Evolutionary conservation across 2,888 invertebrate genomes (phyloP).

Genomic region (Drosophila dives): DNA sequence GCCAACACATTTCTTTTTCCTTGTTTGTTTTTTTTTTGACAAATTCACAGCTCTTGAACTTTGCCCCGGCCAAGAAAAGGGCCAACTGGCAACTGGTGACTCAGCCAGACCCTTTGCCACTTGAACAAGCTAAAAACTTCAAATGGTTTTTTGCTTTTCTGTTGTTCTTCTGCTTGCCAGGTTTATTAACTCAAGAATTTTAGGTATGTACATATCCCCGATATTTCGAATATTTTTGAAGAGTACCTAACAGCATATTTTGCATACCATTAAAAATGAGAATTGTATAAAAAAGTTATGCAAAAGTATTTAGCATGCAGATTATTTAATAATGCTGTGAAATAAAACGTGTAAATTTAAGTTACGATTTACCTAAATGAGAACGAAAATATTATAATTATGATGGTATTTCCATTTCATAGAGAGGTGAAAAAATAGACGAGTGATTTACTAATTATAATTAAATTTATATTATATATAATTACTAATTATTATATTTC

Average conservation of each 20-base stretch:
- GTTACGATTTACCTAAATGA: not conserved
- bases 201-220: not conserved
- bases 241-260: not conserved
- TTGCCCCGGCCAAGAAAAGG: constrained; percentile 24
- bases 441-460: too few species aligned
- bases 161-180: not conserved
- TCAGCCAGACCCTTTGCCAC: constrained; percentile 20
- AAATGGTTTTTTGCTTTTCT: constrained; percentile 10
- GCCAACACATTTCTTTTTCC: not conserved
- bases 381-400: not conserved
- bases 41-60: constrained; percentile 55
- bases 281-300: not conserved
- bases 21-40: constrained; percentile 8
- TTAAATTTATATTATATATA: too few species aligned
- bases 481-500: not conserved
- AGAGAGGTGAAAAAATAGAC: not conserved
- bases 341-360: not conserved
- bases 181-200: constrained; percentile 15
- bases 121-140: constrained; percentile 38
- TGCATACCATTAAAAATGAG: not conserved
- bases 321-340: not conserved
- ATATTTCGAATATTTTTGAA: not conserved
- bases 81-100: constrained; percentile 31
- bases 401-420: not conserved
- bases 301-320: not conserved